A percentile compares a stretch with the other conserved stretches of the same genome.
Evolutionary conservation across 1,140 invertebrate genomes (phyloP).

Genomic region (Bombus difficillimus): DNA sequence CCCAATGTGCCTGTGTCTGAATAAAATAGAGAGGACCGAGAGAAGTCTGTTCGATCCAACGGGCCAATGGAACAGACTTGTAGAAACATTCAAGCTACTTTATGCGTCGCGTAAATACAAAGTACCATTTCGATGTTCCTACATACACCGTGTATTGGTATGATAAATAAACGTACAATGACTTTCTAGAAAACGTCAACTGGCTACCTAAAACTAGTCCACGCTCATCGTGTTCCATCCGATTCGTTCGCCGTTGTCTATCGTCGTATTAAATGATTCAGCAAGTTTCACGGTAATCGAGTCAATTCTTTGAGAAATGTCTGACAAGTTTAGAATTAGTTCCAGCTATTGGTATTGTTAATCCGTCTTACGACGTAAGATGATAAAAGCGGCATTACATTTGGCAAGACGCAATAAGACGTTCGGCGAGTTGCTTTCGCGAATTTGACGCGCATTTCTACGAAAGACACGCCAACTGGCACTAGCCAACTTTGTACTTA

Average conservation of each 20-base stretch:
- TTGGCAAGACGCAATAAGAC: background rate
- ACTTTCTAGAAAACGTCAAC: slow-evolving; percentile 32
- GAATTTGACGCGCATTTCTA: background rate
- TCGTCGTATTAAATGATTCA: background rate
- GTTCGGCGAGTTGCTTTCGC: background rate
- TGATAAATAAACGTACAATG: slow-evolving; percentile 45
- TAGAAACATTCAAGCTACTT: slow-evolving; percentile 20
- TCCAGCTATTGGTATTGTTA: background rate
- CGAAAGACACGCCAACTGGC: background rate
- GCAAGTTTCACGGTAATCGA: background rate
- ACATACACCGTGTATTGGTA: slow-evolving; percentile 45
- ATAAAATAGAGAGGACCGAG: background rate
- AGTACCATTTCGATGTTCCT: slow-evolving; percentile 53
- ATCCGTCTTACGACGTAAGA: background rate
- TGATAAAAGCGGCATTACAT: background rate
- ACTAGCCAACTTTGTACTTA: slow-evolving; percentile 1
- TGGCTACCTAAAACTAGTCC: background rate
- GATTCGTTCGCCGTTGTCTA: background rate
- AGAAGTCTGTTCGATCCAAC: background rate
- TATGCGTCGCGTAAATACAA: slow-evolving; percentile 27
- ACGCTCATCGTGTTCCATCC: background rate
- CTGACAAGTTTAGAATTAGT: background rate
- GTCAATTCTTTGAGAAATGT: background rate
- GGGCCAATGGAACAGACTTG: background rate
- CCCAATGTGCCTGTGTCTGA: slow-evolving; percentile 80